phyloP scores from a whole-genome alignment of 2,797 vertebrate species.

The Halcyon badia region DNA sequence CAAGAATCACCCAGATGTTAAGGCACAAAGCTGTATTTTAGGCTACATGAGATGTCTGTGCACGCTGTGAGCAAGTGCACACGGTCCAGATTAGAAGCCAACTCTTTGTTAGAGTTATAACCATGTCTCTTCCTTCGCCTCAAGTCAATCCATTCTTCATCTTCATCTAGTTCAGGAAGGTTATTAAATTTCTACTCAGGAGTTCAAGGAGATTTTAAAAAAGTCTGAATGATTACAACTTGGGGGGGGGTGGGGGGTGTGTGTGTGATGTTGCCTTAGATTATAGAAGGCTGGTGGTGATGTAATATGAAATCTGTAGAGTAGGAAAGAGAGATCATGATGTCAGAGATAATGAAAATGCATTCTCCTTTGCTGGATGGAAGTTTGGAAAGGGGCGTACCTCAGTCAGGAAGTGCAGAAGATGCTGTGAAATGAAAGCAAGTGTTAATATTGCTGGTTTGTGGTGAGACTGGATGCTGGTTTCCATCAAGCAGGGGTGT shows the following conservation, averaged over 20 bases:
- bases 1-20: background rate
- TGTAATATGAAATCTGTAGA: background rate
- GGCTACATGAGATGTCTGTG: background rate
- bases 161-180: background rate
- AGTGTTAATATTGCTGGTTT: background rate
- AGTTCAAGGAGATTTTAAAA: background rate
- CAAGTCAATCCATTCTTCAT: background rate
- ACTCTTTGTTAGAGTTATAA: background rate
- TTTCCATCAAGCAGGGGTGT: background rate
- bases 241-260: accelerated
- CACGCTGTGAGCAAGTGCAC: background rate
- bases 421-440: background rate
- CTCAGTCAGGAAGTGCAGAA: background rate
- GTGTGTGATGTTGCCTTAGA: background rate
- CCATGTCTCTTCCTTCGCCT: background rate
- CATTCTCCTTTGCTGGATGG: background rate
- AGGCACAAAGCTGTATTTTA: background rate
- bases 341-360: background rate
- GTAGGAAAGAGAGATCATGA: background rate
- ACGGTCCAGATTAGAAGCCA: background rate
- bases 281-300: background rate
- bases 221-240: background rate
- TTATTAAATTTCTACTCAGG: background rate
- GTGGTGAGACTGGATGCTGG: background rate
- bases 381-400: background rate